Conservation (phyloP, 2,797 vertebrate genomes). For the Staurois parvus region DNA sequence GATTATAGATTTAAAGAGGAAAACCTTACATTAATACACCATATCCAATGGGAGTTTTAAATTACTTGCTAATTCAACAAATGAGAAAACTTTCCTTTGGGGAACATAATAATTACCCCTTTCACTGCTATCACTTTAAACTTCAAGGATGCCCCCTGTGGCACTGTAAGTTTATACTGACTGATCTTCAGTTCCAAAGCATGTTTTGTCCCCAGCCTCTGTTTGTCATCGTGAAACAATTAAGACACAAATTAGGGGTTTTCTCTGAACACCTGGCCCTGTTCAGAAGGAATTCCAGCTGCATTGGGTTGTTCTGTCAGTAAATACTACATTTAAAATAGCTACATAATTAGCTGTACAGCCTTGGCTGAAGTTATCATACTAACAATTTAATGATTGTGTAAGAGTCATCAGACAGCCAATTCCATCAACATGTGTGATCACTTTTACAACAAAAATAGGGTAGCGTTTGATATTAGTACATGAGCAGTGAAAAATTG, state of each 20-base stretch:
- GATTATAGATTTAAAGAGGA: too few species aligned
- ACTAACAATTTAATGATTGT: neutral
- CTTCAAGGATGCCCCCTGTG: neutral
- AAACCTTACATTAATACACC: too few species aligned
- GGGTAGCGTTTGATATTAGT: too few species aligned
- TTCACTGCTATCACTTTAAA: slow-evolving; percentile 34
- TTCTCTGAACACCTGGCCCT: slow-evolving; percentile 39
- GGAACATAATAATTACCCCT: slow-evolving; percentile 21
- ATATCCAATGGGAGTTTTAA: neutral
- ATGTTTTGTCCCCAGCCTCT: slow-evolving; percentile 3
- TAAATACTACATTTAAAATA: neutral
- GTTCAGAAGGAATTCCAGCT: slow-evolving; percentile 1
- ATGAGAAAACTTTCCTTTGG: slow-evolving; percentile 8
- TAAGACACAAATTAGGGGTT: slow-evolving; percentile 18
- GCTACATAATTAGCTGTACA: neutral
- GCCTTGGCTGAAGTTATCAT: neutral
- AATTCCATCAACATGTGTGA: too few species aligned
- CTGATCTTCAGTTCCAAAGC: slow-evolving; percentile 11
- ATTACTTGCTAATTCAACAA: neutral
- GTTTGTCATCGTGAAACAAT: slow-evolving; percentile 41
- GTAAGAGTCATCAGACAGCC: too few species aligned
- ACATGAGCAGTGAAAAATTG: too few species aligned
- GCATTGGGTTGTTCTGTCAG: neutral
- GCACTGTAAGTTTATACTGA: slow-evolving; percentile 25
- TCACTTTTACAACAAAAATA: too few species aligned